Evolutionary conservation across 1,140 invertebrate species (phyloP).

Genomic region (Arion vulgaris): DNA sequence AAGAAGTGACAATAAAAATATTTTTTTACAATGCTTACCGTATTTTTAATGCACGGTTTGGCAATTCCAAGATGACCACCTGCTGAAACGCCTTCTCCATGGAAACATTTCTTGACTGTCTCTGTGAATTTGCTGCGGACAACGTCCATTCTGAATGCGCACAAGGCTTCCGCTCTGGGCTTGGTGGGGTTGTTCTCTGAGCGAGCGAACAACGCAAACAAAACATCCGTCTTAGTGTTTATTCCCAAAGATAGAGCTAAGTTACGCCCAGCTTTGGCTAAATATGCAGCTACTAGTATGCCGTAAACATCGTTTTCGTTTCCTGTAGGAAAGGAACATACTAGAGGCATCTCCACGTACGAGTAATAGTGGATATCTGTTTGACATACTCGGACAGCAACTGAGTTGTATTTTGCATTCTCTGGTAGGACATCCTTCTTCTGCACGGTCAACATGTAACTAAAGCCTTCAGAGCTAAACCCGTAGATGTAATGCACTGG

Average conservation of each 20-base stretch:
- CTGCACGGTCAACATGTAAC: conserved; percentile 97
- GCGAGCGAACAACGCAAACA: conserved; percentile 94
- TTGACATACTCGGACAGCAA: conserved; percentile 95
- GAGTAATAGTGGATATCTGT: conserved; percentile 97
- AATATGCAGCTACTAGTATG: conserved; percentile 91
- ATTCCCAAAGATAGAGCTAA: conserved; percentile 91
- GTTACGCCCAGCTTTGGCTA: conserved; percentile 92
- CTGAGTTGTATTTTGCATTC: conserved; percentile 91
- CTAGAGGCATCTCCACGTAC: conserved; percentile 97
- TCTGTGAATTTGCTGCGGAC: conserved; percentile 96
- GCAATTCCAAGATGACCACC: conserved; percentile 62
- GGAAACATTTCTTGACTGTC: conserved; percentile 97
- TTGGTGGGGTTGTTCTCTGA: conserved; percentile 79
- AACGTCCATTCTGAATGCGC: conserved; percentile 93
- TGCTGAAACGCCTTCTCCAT: conserved; percentile 71
- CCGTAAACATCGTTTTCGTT: conserved; percentile 79
- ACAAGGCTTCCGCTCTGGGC: conserved; percentile 87
- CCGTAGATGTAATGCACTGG: conserved; percentile 94
- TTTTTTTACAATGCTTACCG: conserved; percentile 25
- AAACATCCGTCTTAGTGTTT: conserved; percentile 88
- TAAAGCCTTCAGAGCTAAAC: conserved; percentile 95
- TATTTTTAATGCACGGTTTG: conserved; percentile 43
- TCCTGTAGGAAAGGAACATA: conserved; percentile 85
- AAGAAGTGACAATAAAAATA: too few species aligned
- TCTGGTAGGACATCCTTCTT: conserved; percentile 82